Evolutionary conservation across 2,797 vertebrate species (phyloP), one percentile per base, ranked within the genome.

Genomic region (Pangasius krempfi): DNA sequence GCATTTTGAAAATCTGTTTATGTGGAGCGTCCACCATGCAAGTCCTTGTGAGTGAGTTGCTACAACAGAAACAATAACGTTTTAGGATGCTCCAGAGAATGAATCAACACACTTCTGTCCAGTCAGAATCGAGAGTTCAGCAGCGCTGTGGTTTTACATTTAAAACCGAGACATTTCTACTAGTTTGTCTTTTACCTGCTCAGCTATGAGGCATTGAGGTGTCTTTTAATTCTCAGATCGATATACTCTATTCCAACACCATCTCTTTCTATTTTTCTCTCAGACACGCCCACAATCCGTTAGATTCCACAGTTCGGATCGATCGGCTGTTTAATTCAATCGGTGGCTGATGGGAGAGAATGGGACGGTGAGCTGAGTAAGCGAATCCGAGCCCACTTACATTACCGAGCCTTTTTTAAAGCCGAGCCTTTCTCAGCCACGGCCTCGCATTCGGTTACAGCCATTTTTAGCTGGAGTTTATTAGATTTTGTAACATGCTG

Each of bases 381-480:
- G 84, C 68, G 3, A 50, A 70, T 68, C 64, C 12, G 25, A 62
- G 44, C 62, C 18, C 16, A 25, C 83, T 85, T 70, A 70, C 83
- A 70, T 85, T 85, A 85, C 47, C n/a, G 62, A 54, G 83, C 64
- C 66, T 52, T 85, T 75, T 75, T 44, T 73, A 73, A n/a, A 75
- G 33, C 22, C 52, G 14, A 27, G 68, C 30, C 7, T 85, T 54
- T 70, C 50, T 85, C 47, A 22, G n/a, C 40, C 13, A 0, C 60
- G 6, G 25, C 62, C 12, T n/a, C 8, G 33, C 82, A 52, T 68
- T 68, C 16, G 50, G 62, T 44, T 68, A 50, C n/a, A 72, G 83
- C 52, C 68, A 73, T 73, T 73, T 85, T 75, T 85, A 73, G 84
- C 52, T 5, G 84, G 6, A 8, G 68, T 58, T 85, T n/a, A 85